These are phyloP conservation scores for Drosophila barbarae DNA, from an alignment of 2,888 invertebrate species.

Conservation along the genomic window DNA sequence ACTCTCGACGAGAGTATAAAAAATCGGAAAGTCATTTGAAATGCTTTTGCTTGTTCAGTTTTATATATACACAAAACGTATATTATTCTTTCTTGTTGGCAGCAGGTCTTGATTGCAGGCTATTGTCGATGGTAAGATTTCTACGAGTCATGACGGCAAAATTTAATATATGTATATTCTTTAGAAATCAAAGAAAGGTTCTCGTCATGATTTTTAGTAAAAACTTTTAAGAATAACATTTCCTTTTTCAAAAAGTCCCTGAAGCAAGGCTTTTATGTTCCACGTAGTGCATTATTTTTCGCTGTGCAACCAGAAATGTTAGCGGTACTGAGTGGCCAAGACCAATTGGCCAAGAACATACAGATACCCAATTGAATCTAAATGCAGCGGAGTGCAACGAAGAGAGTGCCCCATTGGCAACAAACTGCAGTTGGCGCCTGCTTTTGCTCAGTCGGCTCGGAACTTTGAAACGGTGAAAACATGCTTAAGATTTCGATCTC, in stretches of 20 bases:
- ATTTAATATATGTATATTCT: background rate
- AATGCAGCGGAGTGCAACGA: constrained; percentile 63
- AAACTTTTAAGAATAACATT: background rate
- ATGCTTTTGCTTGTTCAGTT: background rate
- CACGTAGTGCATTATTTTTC: background rate
- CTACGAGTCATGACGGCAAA: background rate
- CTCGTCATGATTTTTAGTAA: background rate
- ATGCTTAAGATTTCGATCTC: constrained; percentile 44
- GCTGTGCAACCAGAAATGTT: constrained; percentile 26
- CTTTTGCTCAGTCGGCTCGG: constrained; percentile 44
- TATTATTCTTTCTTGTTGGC: background rate
- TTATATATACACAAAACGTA: background rate
- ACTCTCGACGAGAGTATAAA: background rate
- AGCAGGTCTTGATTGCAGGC: background rate
- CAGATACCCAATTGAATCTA: constrained; percentile 28
- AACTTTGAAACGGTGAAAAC: constrained; percentile 52
- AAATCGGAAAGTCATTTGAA: background rate
- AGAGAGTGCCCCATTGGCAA: constrained; percentile 20
- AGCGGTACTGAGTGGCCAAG: constrained; percentile 44
- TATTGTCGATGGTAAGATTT: background rate
- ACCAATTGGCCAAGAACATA: constrained; percentile 33
- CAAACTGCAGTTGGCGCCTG: constrained; percentile 16
- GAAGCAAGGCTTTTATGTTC: background rate
- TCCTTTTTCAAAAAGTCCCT: background rate
- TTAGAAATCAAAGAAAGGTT: background rate